phyloP scores from a whole-genome alignment of 2,113 vertebrate genomes.

The Phylloscopus trochiloides region DNA sequence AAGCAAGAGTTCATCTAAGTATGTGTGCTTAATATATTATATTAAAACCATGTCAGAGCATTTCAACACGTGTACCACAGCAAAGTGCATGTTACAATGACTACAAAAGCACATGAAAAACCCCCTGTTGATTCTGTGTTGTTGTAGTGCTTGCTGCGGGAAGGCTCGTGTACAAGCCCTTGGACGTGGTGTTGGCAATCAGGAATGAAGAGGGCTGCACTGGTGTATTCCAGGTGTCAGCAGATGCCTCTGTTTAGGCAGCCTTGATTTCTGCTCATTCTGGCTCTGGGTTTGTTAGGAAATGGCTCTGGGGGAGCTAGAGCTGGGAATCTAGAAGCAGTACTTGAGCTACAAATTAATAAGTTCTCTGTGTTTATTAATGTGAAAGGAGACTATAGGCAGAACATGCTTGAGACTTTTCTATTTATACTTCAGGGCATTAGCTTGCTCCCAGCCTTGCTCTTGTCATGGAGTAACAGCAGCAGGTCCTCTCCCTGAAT shows the following conservation, averaged over 20 bases:
- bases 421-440: not conserved
- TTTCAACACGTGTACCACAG: not conserved
- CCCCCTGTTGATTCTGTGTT: not conserved
- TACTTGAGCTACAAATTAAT: not conserved
- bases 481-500: not conserved
- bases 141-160: not conserved
- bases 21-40: not conserved
- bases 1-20: not conserved
- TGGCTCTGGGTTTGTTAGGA: not conserved
- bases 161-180: not conserved
- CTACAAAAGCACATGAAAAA: not conserved
- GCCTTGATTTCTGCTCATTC: not conserved
- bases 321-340: not conserved
- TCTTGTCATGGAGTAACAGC: not conserved
- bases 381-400: not conserved
- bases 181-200: rapidly evolving
- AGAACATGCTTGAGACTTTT: not conserved
- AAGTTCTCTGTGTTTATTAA: not conserved
- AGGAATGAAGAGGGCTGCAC: not conserved
- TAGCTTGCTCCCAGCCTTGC: not conserved
- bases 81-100: not conserved
- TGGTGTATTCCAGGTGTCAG: not conserved
- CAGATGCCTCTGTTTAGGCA: not conserved
- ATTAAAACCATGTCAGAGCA: not conserved
- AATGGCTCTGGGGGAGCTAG: not conserved